Base-by-base conservation (phyloP, 2,797 vertebrate genomes). In the Vipera latastei region DNA sequence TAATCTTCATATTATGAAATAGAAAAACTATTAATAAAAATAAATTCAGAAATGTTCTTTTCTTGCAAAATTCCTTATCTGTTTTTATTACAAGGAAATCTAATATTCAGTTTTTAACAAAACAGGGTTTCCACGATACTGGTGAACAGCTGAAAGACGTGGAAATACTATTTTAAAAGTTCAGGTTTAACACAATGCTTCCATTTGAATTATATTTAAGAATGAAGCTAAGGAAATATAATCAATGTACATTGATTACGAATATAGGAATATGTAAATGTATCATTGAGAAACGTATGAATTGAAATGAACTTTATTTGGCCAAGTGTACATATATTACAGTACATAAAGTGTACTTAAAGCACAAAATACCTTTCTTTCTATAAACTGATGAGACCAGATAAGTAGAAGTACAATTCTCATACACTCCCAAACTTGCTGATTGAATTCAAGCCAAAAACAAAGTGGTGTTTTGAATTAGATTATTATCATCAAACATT, bases 1-100 rank as follows among this genome's bases (percentile, higher is more conserved):
- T 96, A 95, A 97, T 96, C 95, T 96, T 91, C 94, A 96, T 51
- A 18, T 92, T 92, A 65, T 92, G 95, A 95, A 97, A 96, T 95
- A 96, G 85, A 93, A 0, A 89, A 94, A 25, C 92, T 0, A 86
- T 94, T 93, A 89, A 94, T 56, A 55, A 56, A 59, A 88, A 22
- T 57, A 88, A 22, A 88, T 59, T 59, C 18, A 88, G 16, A 38
- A 53, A 38, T 38, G 20, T 88, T 38, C 9, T 25, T 59, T 11
- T 4, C 32, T 44, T 88, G 20, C 32, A 38, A 88, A 60, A 32
- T 88, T 57, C 57, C 28, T 69, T 69, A 16, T 16, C n/a, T 69
- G 5, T 18, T 73, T 73, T 73, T 73, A 38, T 73, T 38, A 73
- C 1, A 73, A 73, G 32, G 16, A 38, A 73, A 73, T 73, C 6